Conservation (phyloP, 2,113 vertebrate species). For the Hemibagrus wyckioides region DNA sequence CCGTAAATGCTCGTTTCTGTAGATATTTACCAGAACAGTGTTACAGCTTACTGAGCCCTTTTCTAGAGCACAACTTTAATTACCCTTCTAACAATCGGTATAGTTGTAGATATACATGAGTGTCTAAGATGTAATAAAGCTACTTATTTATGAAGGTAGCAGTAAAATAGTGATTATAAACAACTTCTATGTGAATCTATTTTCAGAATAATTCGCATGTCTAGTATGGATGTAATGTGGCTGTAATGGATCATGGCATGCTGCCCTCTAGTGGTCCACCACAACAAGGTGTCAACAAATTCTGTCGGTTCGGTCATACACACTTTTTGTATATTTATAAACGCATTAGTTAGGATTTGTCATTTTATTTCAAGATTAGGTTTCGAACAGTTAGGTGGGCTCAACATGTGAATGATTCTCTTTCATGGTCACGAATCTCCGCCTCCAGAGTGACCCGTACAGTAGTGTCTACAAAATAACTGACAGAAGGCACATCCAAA, state of each 20-base stretch:
- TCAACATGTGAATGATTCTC: background rate
- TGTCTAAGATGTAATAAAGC: background rate
- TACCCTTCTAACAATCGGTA: background rate
- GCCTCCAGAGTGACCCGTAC: background rate
- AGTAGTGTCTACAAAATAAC: background rate
- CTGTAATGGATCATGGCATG: slow-evolving; percentile 56
- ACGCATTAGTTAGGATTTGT: background rate
- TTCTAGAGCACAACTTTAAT: background rate
- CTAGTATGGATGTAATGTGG: background rate
- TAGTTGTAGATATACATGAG: too few species aligned
- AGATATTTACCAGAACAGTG: background rate
- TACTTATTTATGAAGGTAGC: background rate
- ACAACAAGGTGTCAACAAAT: slow-evolving; percentile 42
- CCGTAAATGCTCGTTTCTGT: slow-evolving; percentile 1
- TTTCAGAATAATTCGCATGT: background rate
- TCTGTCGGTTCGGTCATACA: background rate
- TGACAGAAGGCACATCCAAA: background rate
- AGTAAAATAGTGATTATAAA: background rate
- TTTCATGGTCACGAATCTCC: background rate
- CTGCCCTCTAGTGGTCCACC: slow-evolving; percentile 71
- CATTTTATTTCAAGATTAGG: background rate
- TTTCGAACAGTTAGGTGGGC: background rate
- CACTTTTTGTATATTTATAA: background rate
- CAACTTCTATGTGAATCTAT: background rate
- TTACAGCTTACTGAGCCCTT: background rate